These are phyloP conservation scores for Aplochiton taeniatus DNA, from an alignment of 2,797 vertebrate species.

Conservation along the genomic window DNA sequence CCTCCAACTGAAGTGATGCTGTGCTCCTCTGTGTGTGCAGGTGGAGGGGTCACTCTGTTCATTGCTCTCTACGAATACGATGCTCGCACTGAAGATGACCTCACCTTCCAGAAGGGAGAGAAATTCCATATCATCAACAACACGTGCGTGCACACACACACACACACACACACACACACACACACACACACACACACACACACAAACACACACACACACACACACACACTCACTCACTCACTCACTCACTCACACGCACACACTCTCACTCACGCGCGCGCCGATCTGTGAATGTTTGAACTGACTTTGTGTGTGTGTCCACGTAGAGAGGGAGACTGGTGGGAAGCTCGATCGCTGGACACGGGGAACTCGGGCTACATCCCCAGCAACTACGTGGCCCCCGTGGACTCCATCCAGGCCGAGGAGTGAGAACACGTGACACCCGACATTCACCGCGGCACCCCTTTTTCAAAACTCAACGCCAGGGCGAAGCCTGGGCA, in stretches of 20 bases:
- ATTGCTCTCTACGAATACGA: constrained; percentile 93
- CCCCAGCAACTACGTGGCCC: constrained; percentile 97
- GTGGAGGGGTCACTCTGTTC: constrained; percentile 89
- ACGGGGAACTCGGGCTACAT: constrained; percentile 90
- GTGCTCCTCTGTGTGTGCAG: constrained; percentile 56
- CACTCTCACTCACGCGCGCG: not conserved
- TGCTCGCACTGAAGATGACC: constrained; percentile 91
- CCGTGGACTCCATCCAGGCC: constrained; percentile 95
- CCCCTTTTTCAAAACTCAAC: too few species aligned
- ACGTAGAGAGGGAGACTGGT: constrained; percentile 94
- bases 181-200: not conserved
- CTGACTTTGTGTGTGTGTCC: constrained; percentile 3
- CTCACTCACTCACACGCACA: not conserved
- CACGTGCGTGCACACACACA: constrained; percentile 75
- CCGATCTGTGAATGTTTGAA: not conserved
- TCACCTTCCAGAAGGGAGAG: constrained; percentile 92
- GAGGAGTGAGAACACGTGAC: constrained; percentile 88
- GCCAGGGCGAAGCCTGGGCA: too few species aligned
- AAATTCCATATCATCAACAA: constrained; percentile 98
- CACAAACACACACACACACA: constrained; percentile 2
- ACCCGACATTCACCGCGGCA: constrained; percentile 32
- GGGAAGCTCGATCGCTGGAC: constrained; percentile 93
- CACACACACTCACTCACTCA: not conserved
- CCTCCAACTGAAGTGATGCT: not conserved
- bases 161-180: not conserved